phyloP scores from a whole-genome alignment of 2,888 invertebrate genomes.

The Drosophila buzzatii region DNA sequence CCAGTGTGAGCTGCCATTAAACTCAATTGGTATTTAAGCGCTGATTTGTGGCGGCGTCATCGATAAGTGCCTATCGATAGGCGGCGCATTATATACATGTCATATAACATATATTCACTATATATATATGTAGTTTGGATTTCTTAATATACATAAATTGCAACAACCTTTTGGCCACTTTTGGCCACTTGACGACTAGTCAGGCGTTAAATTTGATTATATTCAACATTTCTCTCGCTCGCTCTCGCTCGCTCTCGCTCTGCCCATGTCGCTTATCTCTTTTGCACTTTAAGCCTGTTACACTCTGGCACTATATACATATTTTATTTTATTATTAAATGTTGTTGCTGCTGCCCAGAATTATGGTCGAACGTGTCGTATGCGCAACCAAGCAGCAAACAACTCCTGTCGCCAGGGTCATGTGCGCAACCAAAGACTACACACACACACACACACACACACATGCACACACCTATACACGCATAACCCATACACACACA shows the following conservation, averaged over 20 bases:
- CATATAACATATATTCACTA: neutral
- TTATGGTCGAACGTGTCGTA: conserved; percentile 59
- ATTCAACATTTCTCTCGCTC: conserved; percentile 54
- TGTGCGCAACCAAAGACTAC: conserved; percentile 32
- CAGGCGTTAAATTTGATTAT: conserved; percentile 72
- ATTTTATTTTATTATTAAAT: conserved; percentile 53
- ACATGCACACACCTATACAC: conserved; percentile 1
- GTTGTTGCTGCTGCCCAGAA: conserved; percentile 34
- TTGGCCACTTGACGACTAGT: conserved; percentile 60
- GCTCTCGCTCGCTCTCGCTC: neutral
- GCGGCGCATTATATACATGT: neutral
- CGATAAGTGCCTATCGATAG: conserved; percentile 63
- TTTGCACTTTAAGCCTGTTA: neutral
- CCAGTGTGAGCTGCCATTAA: conserved; percentile 46
- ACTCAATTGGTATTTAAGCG: conserved; percentile 67
- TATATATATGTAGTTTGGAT: conserved; percentile 24
- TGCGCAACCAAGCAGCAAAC: conserved; percentile 68
- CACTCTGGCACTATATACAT: conserved; percentile 16
- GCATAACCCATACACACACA: conserved; percentile 3
- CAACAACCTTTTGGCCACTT: conserved; percentile 34
- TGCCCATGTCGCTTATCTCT: no score
- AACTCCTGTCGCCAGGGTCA: conserved; percentile 55
- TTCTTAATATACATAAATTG: conserved; percentile 32
- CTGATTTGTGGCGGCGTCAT: conserved; percentile 63
- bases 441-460: conserved; percentile 13